Conservation (phyloP, 2,797 vertebrate genomes). For the Falco cherrug region DNA sequence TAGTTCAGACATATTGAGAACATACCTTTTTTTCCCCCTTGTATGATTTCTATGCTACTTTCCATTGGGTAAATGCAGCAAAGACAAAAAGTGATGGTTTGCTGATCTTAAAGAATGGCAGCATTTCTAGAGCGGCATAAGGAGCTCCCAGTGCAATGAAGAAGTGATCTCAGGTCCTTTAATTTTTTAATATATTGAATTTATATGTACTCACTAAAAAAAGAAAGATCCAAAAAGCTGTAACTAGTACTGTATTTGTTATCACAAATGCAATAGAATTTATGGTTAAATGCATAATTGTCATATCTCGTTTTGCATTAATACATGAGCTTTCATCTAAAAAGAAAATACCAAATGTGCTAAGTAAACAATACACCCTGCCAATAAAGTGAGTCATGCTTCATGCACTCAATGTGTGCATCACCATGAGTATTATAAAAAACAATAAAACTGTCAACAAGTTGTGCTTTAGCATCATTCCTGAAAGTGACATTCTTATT, state of each 20-base stretch:
- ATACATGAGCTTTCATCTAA: background rate
- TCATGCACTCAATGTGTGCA: background rate
- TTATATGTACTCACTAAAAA: background rate
- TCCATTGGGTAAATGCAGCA: background rate
- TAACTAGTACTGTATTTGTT: background rate
- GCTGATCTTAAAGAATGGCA: background rate
- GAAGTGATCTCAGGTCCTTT: background rate
- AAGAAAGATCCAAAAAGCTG: background rate
- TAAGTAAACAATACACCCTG: background rate
- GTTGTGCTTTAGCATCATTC: background rate
- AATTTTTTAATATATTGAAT: background rate
- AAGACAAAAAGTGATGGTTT: background rate
- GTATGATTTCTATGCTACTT: background rate
- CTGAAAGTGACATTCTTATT: background rate
- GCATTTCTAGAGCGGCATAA: background rate
- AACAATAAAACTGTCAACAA: background rate
- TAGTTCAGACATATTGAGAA: background rate
- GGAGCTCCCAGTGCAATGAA: background rate
- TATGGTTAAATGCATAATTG: background rate
- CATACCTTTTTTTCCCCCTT: background rate
- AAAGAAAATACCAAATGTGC: background rate
- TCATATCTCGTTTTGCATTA: background rate
- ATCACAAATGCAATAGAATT: background rate
- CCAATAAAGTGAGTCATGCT: background rate
- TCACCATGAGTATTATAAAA: background rate